Base-by-base conservation (phyloP, 2,113 vertebrate genomes). In the Mugil cephalus region DNA sequence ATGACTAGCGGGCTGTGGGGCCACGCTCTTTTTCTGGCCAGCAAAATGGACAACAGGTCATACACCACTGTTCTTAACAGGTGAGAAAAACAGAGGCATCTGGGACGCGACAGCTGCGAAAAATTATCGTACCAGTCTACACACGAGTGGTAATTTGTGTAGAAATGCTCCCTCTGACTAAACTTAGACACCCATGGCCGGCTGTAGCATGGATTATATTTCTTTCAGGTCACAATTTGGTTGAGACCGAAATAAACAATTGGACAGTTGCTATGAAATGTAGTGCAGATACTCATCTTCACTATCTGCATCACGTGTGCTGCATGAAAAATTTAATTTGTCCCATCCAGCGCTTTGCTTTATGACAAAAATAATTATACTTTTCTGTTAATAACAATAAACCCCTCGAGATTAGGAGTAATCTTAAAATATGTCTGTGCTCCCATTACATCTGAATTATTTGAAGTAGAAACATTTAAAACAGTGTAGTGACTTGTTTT, bases 1-100 rank as follows among this genome's bases (percentile, higher is more conserved):
- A 97, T 98, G 96, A 94, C 89, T 80, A 95, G 90, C 46, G 91
- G 95, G 4, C 83, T 98, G 48, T 98, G 97, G 97, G 97, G 97
- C 7, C 97, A 98, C 6, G 96, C 97, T 1, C 88, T 98, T 36
- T 97, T 98, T 86, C 93, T 98, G 40, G 95, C 96, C 79, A 98
- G 96, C 88, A 98, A 97, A 89, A 97, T 97, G 96, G 96, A 97
- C 82, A 75, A 86, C 40, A 92, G 96, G 83, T 95, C 96, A 0
- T 97, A 98, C 71, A 96, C 91, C 87, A 95, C 93, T 74, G 96
- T 98, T 59, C 93, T 98, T 84, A 94, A 93, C 95, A 93, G 93
- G 96, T 84, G 61, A 87, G 74, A 21, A 14, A 48, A 42, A 15
- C 17, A 19, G 45, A 58, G 63, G 51, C 13, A 39, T 59, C 17